Evolutionary conservation across 2,888 invertebrate genomes (phyloP), one percentile per base, ranked within the genome.

Genomic region (Eupithecia inturbata): DNA sequence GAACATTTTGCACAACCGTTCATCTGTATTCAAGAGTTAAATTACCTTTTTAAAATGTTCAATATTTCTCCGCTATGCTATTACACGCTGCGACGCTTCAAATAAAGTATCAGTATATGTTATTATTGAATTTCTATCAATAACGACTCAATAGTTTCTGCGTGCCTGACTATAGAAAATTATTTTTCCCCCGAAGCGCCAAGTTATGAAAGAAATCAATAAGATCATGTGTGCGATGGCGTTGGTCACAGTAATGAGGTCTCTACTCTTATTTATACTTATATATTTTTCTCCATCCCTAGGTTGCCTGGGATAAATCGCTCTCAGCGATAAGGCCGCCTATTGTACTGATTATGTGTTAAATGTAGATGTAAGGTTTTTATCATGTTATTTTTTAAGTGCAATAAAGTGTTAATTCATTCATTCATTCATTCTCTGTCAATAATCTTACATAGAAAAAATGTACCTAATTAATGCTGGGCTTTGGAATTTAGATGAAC

Each of bases 131-230:
- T 31, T 31, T 62, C 31, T 31, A 62, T 31, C 28, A 62, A 19
- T 19, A 31, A 62, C 31, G 16, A 31, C 31, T 19, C 31, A 31
- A 3, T 62, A 31, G 22, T 26, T 57, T 57, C 22, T 26, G 57
- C 12, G 4, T 26, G 22, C 12, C 22, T 57, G 1, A 12, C 57
- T 12, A 57, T 57, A 57, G 22, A 12, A 57, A 1, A 26, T 53
- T 57, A 22, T 26, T 31, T 62, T 31, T 62, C 49, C 31, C 31
- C 19, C 19, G 9, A 31, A 31, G 19, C 31, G 62, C 19, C 19
- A 62, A 62, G 62, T 62, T 75, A 75, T 68, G 57, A 39, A 28
- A 67, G 71, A 75, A 75, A 78, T 78, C 75, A 70, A 78, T 78
- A 77, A 62, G 72, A 75, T 69, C 60, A 31, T 31, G 31, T 31